Percentiles rank a stretch among this genome's conserved stretches.
Conservation (phyloP, 2,888 invertebrate species). For the Volucella zonaria region DNA sequence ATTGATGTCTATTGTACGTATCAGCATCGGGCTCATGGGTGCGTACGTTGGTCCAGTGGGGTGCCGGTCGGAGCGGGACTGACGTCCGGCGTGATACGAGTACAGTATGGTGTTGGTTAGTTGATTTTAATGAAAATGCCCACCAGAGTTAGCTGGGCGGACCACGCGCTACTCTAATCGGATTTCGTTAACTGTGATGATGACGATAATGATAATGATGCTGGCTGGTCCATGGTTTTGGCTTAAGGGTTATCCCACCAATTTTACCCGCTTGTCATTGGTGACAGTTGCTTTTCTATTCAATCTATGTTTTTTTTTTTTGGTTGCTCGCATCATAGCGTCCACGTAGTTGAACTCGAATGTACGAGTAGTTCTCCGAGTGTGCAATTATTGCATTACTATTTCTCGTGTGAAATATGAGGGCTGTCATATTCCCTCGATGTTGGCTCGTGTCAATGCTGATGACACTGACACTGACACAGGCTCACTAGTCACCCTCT, state of each 20-base stretch:
- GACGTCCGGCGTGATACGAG: not conserved
- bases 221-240: constrained; percentile 43
- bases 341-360: not conserved
- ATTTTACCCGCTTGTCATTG: constrained; percentile 57
- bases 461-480: no score
- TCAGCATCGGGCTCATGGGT: constrained; percentile 44
- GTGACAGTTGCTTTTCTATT: constrained; percentile 42
- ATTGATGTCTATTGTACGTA: constrained; percentile 68
- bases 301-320: not conserved
- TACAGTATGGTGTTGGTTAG: constrained; percentile 13
- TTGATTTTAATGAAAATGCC: constrained; percentile 66
- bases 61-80: constrained; percentile 19
- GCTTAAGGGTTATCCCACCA: constrained; percentile 25
- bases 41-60: constrained; percentile 28
- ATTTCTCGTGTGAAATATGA: constrained; percentile 57
- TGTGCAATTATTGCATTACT: constrained; percentile 47
- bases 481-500: not conserved
- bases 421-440: constrained; percentile 66
- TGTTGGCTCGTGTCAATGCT: constrained; percentile 45
- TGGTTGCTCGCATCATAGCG: constrained; percentile 35
- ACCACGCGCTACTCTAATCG: constrained; percentile 64
- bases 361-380: no score
- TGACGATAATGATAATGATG: constrained; percentile 62
- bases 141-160: constrained; percentile 54
- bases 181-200: constrained; percentile 59